Percentiles rank a stretch among this genome's conserved stretches.
Evolutionary conservation across 2,888 invertebrate species (phyloP).

Genomic region (Eutolmus rufibarbis): DNA sequence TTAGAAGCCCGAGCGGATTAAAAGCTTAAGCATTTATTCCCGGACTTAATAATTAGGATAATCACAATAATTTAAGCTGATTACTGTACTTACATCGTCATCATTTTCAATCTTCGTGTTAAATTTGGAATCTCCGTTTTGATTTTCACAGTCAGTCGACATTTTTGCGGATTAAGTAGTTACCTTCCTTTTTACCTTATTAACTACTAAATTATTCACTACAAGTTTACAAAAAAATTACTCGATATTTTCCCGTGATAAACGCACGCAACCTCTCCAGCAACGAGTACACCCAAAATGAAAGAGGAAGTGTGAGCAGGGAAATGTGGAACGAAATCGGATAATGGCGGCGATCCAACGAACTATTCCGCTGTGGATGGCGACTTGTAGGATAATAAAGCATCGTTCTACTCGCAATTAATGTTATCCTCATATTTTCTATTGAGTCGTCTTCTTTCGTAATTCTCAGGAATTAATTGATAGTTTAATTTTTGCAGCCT

Average conservation of each 20-base stretch:
- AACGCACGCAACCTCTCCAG: neutral
- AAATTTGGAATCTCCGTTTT: constrained; percentile 42
- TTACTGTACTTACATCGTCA: constrained; percentile 44
- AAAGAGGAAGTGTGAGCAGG: constrained; percentile 7
- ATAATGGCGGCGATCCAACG: neutral
- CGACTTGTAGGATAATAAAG: neutral
- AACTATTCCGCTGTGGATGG: neutral
- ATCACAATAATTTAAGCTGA: neutral
- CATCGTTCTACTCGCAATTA: neutral
- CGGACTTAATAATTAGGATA: neutral
- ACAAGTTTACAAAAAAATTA: neutral
- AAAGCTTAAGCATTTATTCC: neutral
- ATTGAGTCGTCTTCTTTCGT: neutral
- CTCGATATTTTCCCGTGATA: neutral
- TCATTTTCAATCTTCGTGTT: constrained; percentile 45
- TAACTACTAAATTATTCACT: neutral
- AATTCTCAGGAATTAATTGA: too few species aligned
- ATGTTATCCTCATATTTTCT: neutral
- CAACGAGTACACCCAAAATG: constrained; percentile 5
- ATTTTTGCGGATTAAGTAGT: neutral
- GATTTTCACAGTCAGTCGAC: constrained; percentile 40
- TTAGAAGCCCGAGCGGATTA: neutral
- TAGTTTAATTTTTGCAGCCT: too few species aligned
- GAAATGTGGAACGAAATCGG: neutral
- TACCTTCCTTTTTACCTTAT: neutral